phyloP scores from a whole-genome alignment of 2,888 invertebrate genomes.

The Lasius platythorax region DNA sequence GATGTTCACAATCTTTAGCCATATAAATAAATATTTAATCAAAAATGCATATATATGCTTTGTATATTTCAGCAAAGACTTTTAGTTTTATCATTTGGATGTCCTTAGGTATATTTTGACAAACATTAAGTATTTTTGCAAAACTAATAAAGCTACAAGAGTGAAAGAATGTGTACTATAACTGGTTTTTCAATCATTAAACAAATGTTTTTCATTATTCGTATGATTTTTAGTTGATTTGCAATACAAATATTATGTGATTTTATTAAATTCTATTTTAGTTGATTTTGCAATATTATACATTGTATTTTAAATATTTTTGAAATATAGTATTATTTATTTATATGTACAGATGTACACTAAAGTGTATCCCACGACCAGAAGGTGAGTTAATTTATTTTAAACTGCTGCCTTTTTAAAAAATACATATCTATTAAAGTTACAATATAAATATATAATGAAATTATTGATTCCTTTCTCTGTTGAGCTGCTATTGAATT shows the following conservation, averaged over 20 bases:
- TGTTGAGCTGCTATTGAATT: not conserved
- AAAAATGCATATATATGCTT: not conserved
- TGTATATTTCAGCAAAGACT: not conserved
- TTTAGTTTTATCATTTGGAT: not conserved
- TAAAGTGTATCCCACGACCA: not conserved
- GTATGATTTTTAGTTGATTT: not conserved
- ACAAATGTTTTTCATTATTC: not conserved
- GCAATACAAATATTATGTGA: not conserved
- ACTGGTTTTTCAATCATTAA: not conserved
- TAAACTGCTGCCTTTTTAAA: not conserved
- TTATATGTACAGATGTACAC: not conserved
- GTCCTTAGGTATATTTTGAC: not conserved
- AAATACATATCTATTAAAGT: not conserved
- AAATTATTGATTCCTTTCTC: conserved; percentile 11
- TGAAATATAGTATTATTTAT: not conserved
- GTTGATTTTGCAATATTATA: not conserved
- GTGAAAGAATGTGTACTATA: conserved; percentile 53
- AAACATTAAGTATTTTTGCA: not conserved
- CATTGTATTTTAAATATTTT: not conserved
- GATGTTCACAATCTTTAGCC: not conserved
- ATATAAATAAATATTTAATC: not conserved
- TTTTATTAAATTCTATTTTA: not conserved
- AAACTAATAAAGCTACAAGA: conserved; percentile 40
- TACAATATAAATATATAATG: conserved; percentile 1
- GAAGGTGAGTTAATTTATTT: conserved; percentile 33